Base-by-base conservation (phyloP, 2,888 invertebrate species). In the Ecliptopera silaceata region DNA sequence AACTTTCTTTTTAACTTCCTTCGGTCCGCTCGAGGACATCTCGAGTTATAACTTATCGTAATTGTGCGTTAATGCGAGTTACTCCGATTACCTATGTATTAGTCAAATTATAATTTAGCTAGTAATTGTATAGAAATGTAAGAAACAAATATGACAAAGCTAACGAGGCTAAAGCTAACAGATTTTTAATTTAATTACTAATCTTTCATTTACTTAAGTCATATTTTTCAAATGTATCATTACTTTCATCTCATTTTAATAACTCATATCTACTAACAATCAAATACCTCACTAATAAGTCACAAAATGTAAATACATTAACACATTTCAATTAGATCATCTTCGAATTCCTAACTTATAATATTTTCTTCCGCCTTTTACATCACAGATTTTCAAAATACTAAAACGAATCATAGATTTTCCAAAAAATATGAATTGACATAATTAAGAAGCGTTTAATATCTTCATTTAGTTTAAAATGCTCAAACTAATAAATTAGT, bases 11-110 rank as follows among this genome's bases (percentile, higher is more conserved):
- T 56, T 52, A 43, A 26, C 31, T 56, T 36, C 46, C 29, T 48
- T 58, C 47, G 51, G 48, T 53, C 53, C 29, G 38, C 32, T 47
- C 15, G 31, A 47, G 29, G 6, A 42, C 36, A 18, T 52, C 22
- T 47, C 29, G 56, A 60, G 56, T 62, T 64, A 57, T 59, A 68
- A 69, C 68, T 68, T 66, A 66, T 67, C 68, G 60, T 65, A 67
- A 53, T 59, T 57, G 57, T 51, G 59, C 58, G 51, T 57, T 56
- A 71, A 71, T 79, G 77, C 80, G 80, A 83, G 73, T 83, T 86
- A 88, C 88, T 85, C 79, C 80, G 86, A 88, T 89, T 88, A 88
- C 86, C 86, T 87, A 84, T 75, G 83, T 83, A 79, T 88, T 66
- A 88, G 88, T 89, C 88, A 88, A 82, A 79, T 77, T 76, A 75